A percentile compares a stretch with the other conserved stretches of the same genome.
Evolutionary conservation across 2,888 invertebrate genomes (phyloP).

Genomic region (Listrodromus nycthemerus): DNA sequence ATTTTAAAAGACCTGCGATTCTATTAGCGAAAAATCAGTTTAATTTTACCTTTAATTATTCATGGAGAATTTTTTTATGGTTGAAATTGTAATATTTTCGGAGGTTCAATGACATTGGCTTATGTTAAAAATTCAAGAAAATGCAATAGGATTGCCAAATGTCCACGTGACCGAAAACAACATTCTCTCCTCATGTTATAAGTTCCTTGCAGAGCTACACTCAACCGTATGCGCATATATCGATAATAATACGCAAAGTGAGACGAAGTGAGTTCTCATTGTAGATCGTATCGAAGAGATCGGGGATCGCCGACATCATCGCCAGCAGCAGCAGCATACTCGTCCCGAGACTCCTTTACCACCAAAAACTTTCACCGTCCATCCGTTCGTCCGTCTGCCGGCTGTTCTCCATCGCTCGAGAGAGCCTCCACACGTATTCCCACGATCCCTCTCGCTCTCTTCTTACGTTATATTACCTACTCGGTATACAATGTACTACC

Average conservation of each 20-base stretch:
- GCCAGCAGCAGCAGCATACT: slow-evolving; percentile 30
- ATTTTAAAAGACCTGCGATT: too few species aligned
- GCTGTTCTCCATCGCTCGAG: slow-evolving; percentile 25
- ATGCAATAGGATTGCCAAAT: neutral
- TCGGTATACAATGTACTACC: slow-evolving; percentile 23
- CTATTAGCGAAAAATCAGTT: too few species aligned
- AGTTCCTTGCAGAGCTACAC: slow-evolving; percentile 12
- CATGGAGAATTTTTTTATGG: neutral
- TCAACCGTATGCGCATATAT: neutral
- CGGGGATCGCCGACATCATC: slow-evolving; percentile 37
- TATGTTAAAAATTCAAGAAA: neutral
- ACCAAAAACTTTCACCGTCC: slow-evolving; percentile 70
- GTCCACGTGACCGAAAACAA: neutral
- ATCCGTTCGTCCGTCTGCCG: slow-evolving; percentile 65
- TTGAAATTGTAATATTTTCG: neutral
- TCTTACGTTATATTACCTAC: slow-evolving; percentile 58
- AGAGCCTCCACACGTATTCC: slow-evolving; percentile 41
- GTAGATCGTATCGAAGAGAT: slow-evolving; percentile 68
- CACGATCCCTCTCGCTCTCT: slow-evolving; percentile 52
- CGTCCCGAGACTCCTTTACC: slow-evolving; percentile 62
- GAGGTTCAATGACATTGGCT: neutral
- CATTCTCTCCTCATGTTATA: neutral
- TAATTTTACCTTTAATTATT: neutral
- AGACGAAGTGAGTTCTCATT: slow-evolving; percentile 50
- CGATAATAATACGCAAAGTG: slow-evolving; percentile 37